Conservation (phyloP, 2,888 invertebrate species). For the Pyrrhia umbra region DNA sequence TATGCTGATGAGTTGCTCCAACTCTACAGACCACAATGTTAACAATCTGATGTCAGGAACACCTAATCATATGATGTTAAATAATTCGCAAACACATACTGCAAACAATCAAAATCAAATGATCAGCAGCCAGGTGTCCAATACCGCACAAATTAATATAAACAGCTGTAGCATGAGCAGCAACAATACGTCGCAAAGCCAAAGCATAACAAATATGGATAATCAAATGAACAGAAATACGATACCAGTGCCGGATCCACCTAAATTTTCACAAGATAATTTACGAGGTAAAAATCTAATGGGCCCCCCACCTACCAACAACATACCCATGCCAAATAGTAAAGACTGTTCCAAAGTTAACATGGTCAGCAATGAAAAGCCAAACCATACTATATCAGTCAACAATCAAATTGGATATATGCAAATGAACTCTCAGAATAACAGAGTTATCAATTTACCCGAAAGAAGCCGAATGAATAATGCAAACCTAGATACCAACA, state of each 20-base stretch:
- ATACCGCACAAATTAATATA: constrained; percentile 82
- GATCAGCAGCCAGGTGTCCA: constrained; percentile 74
- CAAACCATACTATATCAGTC: constrained; percentile 83
- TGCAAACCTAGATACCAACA: constrained; percentile 78
- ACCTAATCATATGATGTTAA: constrained; percentile 85
- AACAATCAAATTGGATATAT: constrained; percentile 86
- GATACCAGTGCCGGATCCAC: constrained; percentile 78
- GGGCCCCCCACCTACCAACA: constrained; percentile 77
- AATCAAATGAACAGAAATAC: constrained; percentile 79
- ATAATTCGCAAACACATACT: constrained; percentile 78
- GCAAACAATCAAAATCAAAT: constrained; percentile 81
- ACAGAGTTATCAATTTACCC: constrained; percentile 85
- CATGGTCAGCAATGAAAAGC: constrained; percentile 81
- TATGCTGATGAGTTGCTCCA: constrained; percentile 85
- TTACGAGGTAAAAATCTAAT: constrained; percentile 85
- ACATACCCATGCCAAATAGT: constrained; percentile 77
- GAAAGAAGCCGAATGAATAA: constrained; percentile 83
- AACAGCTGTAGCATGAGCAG: constrained; percentile 83
- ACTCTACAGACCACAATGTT: constrained; percentile 80
- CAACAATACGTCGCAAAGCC: constrained; percentile 77
- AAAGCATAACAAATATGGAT: constrained; percentile 78
- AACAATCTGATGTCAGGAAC: constrained; percentile 79
- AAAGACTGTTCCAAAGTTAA: constrained; percentile 84
- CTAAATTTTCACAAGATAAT: constrained; percentile 82
- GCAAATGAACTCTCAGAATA: constrained; percentile 86